A percentile compares a stretch with the other conserved stretches of the same genome.
Conservation (phyloP, 2,888 invertebrate genomes). For the Orthosia gothica region DNA sequence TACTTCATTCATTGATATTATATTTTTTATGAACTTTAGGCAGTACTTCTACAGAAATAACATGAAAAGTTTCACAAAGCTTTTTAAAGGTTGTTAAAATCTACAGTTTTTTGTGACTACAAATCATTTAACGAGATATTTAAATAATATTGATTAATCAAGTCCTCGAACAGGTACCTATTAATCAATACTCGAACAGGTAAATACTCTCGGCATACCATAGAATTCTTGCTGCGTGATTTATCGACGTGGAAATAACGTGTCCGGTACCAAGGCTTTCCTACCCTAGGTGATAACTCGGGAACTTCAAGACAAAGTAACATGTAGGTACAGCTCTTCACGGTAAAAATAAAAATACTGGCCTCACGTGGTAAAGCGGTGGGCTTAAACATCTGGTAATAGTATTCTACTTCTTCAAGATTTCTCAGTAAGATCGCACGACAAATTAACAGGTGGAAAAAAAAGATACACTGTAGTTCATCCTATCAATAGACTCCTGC, state of each 20-base stretch:
- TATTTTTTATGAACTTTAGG: neutral
- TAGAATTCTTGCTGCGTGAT: neutral
- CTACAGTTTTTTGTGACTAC: neutral
- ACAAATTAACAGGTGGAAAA: neutral
- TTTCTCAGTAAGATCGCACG: no score
- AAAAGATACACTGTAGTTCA: slow-evolving; percentile 16
- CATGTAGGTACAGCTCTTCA: neutral
- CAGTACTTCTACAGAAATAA: neutral
- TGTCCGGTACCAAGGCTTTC: neutral
- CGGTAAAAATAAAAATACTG: no score
- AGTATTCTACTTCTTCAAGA: no score
- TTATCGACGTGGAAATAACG: no score
- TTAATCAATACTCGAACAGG: neutral
- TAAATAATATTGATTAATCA: neutral
- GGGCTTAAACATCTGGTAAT: neutral
- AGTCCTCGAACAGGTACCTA: no score
- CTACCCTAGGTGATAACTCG: neutral
- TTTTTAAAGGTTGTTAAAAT: neutral
- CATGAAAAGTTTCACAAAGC: neutral
- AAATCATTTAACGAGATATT: neutral
- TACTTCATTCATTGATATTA: no score
- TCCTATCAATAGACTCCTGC: neutral
- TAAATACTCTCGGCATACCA: neutral
- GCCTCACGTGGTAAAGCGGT: neutral
- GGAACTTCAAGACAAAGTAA: slow-evolving; percentile 4